Percentiles rank a stretch among this genome's conserved stretches.
Evolutionary conservation across 2,888 invertebrate species (phyloP).

Genomic region (Brachylomia viminalis): DNA sequence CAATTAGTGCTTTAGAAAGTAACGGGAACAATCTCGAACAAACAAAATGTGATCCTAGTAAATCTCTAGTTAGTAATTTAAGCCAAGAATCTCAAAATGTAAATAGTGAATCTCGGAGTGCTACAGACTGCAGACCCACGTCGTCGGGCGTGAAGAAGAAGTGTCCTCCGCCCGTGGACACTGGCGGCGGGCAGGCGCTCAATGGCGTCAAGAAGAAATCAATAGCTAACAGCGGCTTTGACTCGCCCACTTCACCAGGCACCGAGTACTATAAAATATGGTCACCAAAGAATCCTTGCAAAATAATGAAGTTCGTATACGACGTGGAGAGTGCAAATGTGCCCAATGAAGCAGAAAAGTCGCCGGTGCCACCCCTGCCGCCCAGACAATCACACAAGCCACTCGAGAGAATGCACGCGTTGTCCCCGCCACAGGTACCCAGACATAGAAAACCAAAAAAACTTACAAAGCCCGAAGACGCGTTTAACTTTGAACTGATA

Average conservation of each 20-base stretch:
- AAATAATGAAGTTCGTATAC: conserved; percentile 90
- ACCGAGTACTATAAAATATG: conserved; percentile 93
- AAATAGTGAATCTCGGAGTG: conserved; percentile 87
- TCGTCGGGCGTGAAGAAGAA: conserved; percentile 90
- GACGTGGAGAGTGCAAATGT: conserved; percentile 88
- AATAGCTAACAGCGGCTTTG: conserved; percentile 88
- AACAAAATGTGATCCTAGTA: conserved; percentile 88
- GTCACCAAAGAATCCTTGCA: conserved; percentile 91
- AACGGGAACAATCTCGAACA: conserved; percentile 87
- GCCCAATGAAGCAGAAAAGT: conserved; percentile 91
- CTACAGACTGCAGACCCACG: conserved; percentile 81
- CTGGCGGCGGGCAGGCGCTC: conserved; percentile 83
- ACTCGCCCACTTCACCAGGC: conserved; percentile 90
- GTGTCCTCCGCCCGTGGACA: conserved; percentile 90
- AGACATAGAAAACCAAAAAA: conserved; percentile 93
- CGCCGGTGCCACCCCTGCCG: conserved; percentile 93
- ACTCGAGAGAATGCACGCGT: conserved; percentile 93
- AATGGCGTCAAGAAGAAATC: conserved; percentile 93
- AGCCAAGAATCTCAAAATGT: conserved; percentile 86
- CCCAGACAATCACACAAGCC: conserved; percentile 94
- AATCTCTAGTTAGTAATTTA: conserved; percentile 86
- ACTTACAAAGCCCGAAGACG: conserved; percentile 92
- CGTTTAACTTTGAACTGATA: conserved; percentile 95
- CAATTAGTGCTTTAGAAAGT: conserved; percentile 89
- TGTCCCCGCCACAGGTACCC: conserved; percentile 93